Percentiles rank a stretch among this genome's conserved stretches.
Evolutionary conservation across 2,888 invertebrate species (phyloP).

Genomic region (Lepidocyrtinus sp.): DNA sequence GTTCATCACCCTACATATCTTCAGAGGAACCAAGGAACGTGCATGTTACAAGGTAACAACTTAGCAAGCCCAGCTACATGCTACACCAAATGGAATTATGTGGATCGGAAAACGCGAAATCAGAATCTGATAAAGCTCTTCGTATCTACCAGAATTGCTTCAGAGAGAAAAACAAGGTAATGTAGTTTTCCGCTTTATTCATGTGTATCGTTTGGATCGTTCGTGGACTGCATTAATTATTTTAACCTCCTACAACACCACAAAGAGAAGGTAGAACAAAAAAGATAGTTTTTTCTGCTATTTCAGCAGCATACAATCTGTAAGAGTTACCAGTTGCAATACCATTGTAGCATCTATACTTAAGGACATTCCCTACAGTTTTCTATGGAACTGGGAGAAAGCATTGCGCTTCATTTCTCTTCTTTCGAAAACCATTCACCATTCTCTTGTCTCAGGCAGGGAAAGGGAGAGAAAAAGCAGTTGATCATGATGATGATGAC

Average conservation of each 20-base stretch:
- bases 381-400: background rate
- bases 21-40: constrained; percentile 8
- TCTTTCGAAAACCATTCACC: constrained; percentile 5
- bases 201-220: constrained; percentile 2
- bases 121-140: background rate
- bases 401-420: constrained; percentile 27
- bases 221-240: constrained; percentile 49
- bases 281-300: too few species aligned
- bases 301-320: too few species aligned
- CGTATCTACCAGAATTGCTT: constrained; percentile 4
- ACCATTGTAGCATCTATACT: too few species aligned
- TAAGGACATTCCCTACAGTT: too few species aligned
- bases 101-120: background rate
- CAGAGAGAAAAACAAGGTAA: background rate
- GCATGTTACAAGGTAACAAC: background rate
- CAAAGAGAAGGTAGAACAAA: too few species aligned
- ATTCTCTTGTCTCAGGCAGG: background rate
- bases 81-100: background rate
- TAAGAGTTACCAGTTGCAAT: too few species aligned
- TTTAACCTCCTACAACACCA: constrained; percentile 32
- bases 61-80: constrained; percentile 18
- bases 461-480: background rate
- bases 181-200: background rate
- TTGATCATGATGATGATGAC: constrained; percentile 28
- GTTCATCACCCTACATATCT: too few species aligned